Evolutionary conservation across 2,797 vertebrate species (phyloP).

Genomic region (Toxotes lorentzi): DNA sequence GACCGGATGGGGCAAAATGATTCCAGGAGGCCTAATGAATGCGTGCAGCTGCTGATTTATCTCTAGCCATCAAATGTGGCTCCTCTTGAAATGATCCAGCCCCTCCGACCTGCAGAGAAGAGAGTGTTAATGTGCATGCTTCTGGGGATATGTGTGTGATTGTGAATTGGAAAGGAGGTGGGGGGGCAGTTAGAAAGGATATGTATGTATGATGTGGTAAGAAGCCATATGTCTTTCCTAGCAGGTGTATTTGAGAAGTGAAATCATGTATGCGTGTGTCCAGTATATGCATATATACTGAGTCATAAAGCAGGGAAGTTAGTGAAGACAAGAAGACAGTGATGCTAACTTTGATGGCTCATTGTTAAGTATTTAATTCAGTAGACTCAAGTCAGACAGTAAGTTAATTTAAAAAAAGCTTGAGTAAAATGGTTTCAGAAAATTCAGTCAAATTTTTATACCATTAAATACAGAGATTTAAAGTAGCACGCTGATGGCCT

Average conservation of each 20-base stretch:
- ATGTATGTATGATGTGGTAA: conserved; percentile 14
- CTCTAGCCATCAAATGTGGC: conserved; percentile 46
- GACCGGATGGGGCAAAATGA: conserved; percentile 75
- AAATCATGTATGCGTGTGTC: neutral
- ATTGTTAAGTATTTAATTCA: conserved; percentile 23
- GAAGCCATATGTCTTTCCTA: conserved; percentile 35
- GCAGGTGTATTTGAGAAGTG: conserved; percentile 17
- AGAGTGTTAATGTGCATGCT: conserved; percentile 43
- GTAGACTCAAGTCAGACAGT: conserved; percentile 11
- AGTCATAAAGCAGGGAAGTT: conserved; percentile 30
- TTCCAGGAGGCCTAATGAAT: conserved; percentile 79
- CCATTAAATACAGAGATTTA: conserved; percentile 29
- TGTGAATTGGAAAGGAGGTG: conserved; percentile 5
- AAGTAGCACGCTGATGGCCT: conserved; percentile 32
- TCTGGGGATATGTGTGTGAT: conserved; percentile 32
- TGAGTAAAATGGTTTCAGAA: neutral
- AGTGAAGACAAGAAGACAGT: too few relatives aligned
- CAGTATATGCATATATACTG: conserved; percentile 9
- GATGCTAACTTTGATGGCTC: conserved; percentile 28
- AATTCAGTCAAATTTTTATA: neutral
- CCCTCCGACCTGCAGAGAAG: conserved; percentile 58
- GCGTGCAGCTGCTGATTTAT: conserved; percentile 80
- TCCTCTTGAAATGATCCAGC: conserved; percentile 59
- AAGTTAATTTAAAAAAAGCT: neutral
- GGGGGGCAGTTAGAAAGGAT: neutral